Conservation (phyloP, 2,113 vertebrate genomes). For the Myiagra hebetior region DNA sequence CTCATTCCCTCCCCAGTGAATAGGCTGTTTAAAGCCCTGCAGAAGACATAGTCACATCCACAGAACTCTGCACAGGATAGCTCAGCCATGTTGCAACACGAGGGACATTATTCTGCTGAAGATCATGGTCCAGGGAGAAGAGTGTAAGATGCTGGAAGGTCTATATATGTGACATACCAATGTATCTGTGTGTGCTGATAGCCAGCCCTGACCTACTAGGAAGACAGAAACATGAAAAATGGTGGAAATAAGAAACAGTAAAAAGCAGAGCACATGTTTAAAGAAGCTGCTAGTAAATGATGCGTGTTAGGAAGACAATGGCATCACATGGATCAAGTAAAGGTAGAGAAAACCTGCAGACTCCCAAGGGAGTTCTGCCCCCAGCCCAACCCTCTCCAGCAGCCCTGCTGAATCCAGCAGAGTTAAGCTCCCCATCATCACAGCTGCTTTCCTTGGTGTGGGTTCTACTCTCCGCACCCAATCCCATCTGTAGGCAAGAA, state of each 20-base stretch:
- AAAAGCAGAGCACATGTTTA: background rate
- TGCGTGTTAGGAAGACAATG: fast-evolving
- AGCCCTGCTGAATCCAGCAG: background rate
- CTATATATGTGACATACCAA: background rate
- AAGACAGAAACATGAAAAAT: background rate
- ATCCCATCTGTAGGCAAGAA: background rate
- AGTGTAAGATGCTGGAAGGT: background rate
- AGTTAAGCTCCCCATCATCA: too few species aligned
- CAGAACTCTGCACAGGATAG: background rate
- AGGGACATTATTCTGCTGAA: background rate
- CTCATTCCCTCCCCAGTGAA: background rate
- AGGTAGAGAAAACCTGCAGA: background rate
- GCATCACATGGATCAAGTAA: background rate
- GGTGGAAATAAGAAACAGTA: background rate
- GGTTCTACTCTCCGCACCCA: background rate
- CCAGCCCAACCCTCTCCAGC: background rate
- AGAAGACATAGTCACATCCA: background rate
- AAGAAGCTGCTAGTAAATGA: background rate
- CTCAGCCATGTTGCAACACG: background rate
- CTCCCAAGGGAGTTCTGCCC: background rate
- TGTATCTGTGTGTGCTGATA: background rate
- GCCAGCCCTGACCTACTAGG: background rate
- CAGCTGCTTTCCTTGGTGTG: background rate
- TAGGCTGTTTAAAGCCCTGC: background rate
- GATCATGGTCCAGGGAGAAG: background rate